phyloP scores from a whole-genome alignment of 2,113 vertebrate genomes.

The Lepisosteus osseus region DNA sequence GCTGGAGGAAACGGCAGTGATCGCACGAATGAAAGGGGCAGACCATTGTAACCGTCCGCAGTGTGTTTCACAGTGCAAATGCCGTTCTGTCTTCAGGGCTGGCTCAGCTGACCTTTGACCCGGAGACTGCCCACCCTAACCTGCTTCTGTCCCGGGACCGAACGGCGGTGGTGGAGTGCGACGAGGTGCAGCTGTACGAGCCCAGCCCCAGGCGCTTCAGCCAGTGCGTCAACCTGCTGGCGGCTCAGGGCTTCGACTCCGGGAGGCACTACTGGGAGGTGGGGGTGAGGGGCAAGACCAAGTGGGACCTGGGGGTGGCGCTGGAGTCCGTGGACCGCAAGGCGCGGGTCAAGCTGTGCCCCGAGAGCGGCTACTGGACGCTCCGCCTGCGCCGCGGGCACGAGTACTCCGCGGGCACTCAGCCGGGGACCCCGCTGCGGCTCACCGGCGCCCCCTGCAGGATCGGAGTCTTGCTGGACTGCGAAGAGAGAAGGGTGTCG shows the following conservation, averaged over 20 bases:
- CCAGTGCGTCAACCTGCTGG: conserved; percentile 76
- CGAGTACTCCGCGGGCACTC: conserved; percentile 65
- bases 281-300: conserved; percentile 71
- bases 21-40: not conserved
- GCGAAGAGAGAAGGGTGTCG: conserved; percentile 61
- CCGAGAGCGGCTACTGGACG: conserved; percentile 75
- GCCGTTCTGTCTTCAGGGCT: conserved; percentile 53
- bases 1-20: not conserved
- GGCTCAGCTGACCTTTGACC: conserved; percentile 67
- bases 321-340: conserved; percentile 61
- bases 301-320: conserved; percentile 82
- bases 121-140: conserved; percentile 74
- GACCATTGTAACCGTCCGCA: not conserved
- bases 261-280: conserved; percentile 84
- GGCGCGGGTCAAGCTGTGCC: conserved; percentile 68
- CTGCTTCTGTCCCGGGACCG: conserved; percentile 69
- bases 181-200: conserved; percentile 17
- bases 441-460: conserved; percentile 38
- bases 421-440: conserved; percentile 66
- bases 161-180: conserved; percentile 64
- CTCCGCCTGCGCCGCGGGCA: conserved; percentile 66
- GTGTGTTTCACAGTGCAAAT: not conserved
- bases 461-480: conserved; percentile 74
- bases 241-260: conserved; percentile 55
- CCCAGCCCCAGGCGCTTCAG: conserved; percentile 64